phyloP scores from a whole-genome alignment of 2,797 vertebrate genomes.

The Pantherophis alleghaniensis region DNA sequence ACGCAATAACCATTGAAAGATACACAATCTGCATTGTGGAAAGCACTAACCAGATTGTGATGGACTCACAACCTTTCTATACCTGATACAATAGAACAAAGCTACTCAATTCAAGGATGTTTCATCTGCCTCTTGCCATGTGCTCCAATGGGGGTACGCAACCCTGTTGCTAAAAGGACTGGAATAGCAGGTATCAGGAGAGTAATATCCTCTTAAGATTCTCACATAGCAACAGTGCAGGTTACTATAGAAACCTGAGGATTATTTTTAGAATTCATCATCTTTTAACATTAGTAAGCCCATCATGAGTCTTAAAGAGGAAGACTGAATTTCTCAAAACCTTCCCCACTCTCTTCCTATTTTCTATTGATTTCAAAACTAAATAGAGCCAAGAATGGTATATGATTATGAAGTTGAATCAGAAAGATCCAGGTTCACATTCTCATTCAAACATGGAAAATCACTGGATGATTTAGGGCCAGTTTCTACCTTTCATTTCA shows the following conservation, averaged over 20 bases:
- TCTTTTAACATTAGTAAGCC: conserved; percentile 69
- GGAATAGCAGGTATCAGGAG: conserved; percentile 70
- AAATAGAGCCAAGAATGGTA: background rate
- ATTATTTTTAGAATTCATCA: conserved; percentile 78
- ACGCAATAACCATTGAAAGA: background rate
- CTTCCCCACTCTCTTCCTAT: background rate
- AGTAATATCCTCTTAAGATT: conserved; percentile 70
- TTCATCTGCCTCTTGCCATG: conserved; percentile 3
- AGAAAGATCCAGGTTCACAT: background rate
- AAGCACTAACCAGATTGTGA: background rate
- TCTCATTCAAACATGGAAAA: background rate
- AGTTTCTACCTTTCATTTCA: background rate
- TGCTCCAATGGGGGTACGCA: conserved; percentile 15
- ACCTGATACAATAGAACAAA: background rate
- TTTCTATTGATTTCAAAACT: conserved; percentile 17
- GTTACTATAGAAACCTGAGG: conserved; percentile 79
- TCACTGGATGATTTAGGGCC: background rate
- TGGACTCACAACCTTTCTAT: background rate
- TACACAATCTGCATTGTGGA: background rate
- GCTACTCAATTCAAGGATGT: conserved; percentile 14
- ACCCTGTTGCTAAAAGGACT: conserved; percentile 52
- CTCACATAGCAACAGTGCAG: conserved; percentile 72
- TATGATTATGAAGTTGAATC: background rate
- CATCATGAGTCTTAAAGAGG: conserved; percentile 56
- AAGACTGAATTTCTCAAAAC: conserved; percentile 36